Evolutionary conservation across 2,888 invertebrate genomes (phyloP).

Genomic region (Calephelis perditalis): DNA sequence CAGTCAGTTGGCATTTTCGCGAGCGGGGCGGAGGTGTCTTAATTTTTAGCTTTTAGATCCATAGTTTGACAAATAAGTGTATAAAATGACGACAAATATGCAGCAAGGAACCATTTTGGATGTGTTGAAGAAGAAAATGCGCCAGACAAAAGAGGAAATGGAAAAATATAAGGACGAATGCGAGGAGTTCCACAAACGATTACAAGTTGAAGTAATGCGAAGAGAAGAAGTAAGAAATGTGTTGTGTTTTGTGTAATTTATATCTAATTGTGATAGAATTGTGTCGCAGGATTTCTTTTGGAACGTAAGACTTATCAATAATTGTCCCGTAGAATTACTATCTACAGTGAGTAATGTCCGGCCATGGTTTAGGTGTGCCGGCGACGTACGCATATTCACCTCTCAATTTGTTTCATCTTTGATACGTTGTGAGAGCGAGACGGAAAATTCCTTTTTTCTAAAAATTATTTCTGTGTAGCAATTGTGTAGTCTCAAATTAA

Average conservation of each 20-base stretch:
- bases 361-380: constrained; percentile 75
- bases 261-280: constrained; percentile 41
- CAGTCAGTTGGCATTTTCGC: constrained; percentile 78
- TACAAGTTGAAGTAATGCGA: constrained; percentile 96
- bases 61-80: constrained; percentile 61
- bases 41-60: constrained; percentile 64
- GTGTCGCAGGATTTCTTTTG: constrained; percentile 40
- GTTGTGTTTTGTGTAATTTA: constrained; percentile 51
- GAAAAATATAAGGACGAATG: constrained; percentile 98
- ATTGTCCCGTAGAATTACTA: constrained; percentile 51
- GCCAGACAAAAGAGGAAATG: constrained; percentile 99
- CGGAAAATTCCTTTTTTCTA: constrained; percentile 53
- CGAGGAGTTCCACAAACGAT: constrained; percentile 96
- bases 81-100: constrained; percentile 90
- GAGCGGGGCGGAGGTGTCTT: constrained; percentile 73
- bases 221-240: constrained; percentile 96
- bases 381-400: constrained; percentile 75
- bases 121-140: constrained; percentile 99
- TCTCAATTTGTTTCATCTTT: constrained; percentile 65
- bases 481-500: constrained; percentile 6
- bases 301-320: constrained; percentile 59
- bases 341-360: constrained; percentile 78
- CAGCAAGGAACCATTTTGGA: constrained; percentile 96
- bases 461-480: constrained; percentile 42
- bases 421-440: constrained; percentile 54